A percentile compares a stretch with the other conserved stretches of the same genome.
Conservation (phyloP, 2,888 invertebrate genomes). For the Prenolepis imparis region DNA sequence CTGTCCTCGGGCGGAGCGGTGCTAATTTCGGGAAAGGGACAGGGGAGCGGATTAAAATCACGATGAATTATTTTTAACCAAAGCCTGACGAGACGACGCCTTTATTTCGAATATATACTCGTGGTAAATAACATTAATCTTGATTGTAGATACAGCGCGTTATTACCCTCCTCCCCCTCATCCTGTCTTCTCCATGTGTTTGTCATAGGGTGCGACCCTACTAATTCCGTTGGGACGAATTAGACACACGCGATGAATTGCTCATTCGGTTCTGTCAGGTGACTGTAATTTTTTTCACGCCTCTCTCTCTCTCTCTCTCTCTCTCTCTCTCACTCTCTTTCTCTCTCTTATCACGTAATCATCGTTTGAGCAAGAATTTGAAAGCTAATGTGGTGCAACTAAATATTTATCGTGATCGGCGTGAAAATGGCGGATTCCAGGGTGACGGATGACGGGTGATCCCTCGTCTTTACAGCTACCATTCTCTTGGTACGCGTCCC, state of each 20-base stretch:
- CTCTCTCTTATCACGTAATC: not conserved
- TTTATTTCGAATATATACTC: not conserved
- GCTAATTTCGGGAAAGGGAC: constrained; percentile 3
- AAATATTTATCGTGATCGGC: constrained; percentile 14
- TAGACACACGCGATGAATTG: constrained; percentile 13
- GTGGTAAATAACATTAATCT: constrained; percentile 32
- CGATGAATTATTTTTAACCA: constrained; percentile 40
- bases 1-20: not conserved
- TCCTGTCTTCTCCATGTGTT: constrained; percentile 2
- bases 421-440: constrained; percentile 8
- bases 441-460: constrained; percentile 6
- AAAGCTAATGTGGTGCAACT: not conserved
- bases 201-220: constrained; percentile 33
- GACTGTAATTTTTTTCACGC: constrained; percentile 29
- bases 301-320: not conserved
- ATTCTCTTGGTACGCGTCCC: constrained; percentile 28
- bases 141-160: not conserved
- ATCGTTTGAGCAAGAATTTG: not conserved
- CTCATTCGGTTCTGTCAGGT: not conserved
- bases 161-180: not conserved
- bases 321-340: not conserved
- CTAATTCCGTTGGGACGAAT: constrained; percentile 37
- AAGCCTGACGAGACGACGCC: not conserved
- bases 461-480: constrained; percentile 42
- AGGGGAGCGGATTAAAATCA: constrained; percentile 26